Conservation (phyloP, 2,888 invertebrate species). For the Calameuta pallipes region DNA sequence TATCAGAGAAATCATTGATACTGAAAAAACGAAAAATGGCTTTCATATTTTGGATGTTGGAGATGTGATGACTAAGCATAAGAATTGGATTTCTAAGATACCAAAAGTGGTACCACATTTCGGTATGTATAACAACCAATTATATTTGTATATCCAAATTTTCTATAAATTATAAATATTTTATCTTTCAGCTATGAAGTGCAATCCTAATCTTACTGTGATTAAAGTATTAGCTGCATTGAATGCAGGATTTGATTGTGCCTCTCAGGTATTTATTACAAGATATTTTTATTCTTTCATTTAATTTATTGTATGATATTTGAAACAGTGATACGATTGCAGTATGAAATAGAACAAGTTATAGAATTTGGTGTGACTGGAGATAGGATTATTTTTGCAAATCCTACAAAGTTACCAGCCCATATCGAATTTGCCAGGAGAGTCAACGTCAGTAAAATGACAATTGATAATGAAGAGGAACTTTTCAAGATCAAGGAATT, state of each 20-base stretch:
- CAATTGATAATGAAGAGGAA: slow-evolving; percentile 71
- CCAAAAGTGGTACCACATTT: slow-evolving; percentile 58
- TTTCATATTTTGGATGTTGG: slow-evolving; percentile 54
- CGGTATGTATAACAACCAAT: slow-evolving; percentile 48
- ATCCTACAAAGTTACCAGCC: slow-evolving; percentile 70
- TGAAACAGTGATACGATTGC: slow-evolving; percentile 29
- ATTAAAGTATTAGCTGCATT: slow-evolving; percentile 67
- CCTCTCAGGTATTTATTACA: slow-evolving; percentile 63
- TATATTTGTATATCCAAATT: slow-evolving; percentile 34
- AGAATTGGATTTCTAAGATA: slow-evolving; percentile 54
- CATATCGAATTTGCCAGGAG: slow-evolving; percentile 69
- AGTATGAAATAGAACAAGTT: slow-evolving; percentile 70
- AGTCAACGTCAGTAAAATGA: slow-evolving; percentile 68
- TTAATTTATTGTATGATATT: background rate
- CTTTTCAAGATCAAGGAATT: slow-evolving; percentile 69
- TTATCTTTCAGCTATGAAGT: slow-evolving; percentile 70
- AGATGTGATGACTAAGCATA: slow-evolving; percentile 50
- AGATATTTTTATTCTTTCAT: background rate
- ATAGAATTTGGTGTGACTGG: slow-evolving; percentile 67
- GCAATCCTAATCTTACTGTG: slow-evolving; percentile 69
- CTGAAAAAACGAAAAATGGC: slow-evolving; percentile 47
- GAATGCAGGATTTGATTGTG: slow-evolving; percentile 74
- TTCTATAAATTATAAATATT: background rate
- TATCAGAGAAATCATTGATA: slow-evolving; percentile 43
- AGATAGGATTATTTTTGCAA: slow-evolving; percentile 71